Evolutionary conservation across 2,888 invertebrate species (phyloP).

Genomic region (Athalia cordata): DNA sequence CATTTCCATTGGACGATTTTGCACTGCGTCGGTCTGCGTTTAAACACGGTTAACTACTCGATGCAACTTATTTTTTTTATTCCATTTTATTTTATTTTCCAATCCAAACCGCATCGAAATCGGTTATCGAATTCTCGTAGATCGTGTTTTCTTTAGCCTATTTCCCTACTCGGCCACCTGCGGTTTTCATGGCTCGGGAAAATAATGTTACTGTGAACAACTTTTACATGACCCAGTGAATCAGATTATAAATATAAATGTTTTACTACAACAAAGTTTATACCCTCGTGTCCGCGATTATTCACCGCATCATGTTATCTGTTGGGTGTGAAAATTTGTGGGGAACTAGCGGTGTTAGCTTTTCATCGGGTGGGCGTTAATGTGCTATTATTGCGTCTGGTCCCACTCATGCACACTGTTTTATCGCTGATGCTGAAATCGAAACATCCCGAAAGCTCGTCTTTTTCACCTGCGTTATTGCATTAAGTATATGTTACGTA

Average conservation of each 20-base stretch:
- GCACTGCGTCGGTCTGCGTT: too few species aligned
- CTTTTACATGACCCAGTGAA: conserved; percentile 14
- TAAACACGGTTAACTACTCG: too few species aligned
- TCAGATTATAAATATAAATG: conserved; percentile 26
- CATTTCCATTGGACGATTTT: too few species aligned
- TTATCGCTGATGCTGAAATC: neutral
- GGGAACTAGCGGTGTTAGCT: conserved; percentile 1
- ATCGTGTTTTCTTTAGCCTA: too few species aligned
- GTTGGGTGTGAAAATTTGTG: neutral
- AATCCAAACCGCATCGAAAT: too few species aligned
- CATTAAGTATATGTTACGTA: neutral
- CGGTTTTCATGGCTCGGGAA: neutral
- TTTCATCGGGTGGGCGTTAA: conserved; percentile 28
- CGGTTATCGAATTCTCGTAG: too few species aligned
- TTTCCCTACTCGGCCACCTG: too few species aligned
- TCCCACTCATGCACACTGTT: neutral
- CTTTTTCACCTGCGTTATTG: neutral
- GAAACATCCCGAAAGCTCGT: neutral
- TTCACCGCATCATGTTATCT: conserved; percentile 1
- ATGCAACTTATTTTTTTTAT: too few species aligned
- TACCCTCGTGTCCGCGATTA: conserved; percentile 2
- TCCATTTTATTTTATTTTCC: too few species aligned
- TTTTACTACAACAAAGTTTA: conserved; percentile 3
- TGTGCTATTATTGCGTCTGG: neutral
- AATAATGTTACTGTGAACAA: conserved; percentile 1